Base-by-base conservation (phyloP, 2,113 vertebrate species). In the Gnathonemus echidnorhynchus region DNA sequence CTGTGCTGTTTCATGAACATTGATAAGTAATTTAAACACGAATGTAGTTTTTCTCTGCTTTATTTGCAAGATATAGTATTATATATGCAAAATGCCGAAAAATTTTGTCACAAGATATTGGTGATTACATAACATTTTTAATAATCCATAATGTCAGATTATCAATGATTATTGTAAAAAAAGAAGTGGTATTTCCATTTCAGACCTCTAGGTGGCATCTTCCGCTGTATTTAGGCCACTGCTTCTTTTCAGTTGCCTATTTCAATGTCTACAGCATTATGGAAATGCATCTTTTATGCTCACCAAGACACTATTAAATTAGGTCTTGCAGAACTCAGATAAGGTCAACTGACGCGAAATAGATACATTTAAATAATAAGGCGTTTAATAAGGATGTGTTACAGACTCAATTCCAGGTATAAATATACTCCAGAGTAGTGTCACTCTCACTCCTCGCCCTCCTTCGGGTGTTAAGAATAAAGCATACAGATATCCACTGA, bases 131-230 rank as follows among this genome's bases (percentile, higher is more conserved):
- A 77, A 39, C 31, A 77, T 77, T 77, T 77, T 77, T 17, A 39
- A 77, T 15, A 2, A 15, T 19, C 45, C 80, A 46, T 84, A 24
- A 21, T 8, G 21, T 21, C 17, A 85, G 80, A n/a, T 85, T 24
- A 85, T 39, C 13, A 15, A 77, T 80, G 6, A 19, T 80, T 39
- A 48, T 48, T 85, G 19, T n/a, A 39, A 42, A 84, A 48, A n/a
- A 10, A 48, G 19, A 85, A 48, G 21, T 48, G 2, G 8, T 13
- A 87, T 35, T 87, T 52, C 50, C 50, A 87, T 52, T 52, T 53
- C 24, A 27, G n/a, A 9, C 86, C 86, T 87, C 86, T 87, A 56
- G 86, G 86, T 87, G 86, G 86, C 86, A 87, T 35, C 27, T 53
- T n/a, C 31, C 50, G 2, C 86, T 53, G 50, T 42, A 17, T 31